Conservation (phyloP, 1,140 invertebrate species). For the Epicauta chinensis region DNA sequence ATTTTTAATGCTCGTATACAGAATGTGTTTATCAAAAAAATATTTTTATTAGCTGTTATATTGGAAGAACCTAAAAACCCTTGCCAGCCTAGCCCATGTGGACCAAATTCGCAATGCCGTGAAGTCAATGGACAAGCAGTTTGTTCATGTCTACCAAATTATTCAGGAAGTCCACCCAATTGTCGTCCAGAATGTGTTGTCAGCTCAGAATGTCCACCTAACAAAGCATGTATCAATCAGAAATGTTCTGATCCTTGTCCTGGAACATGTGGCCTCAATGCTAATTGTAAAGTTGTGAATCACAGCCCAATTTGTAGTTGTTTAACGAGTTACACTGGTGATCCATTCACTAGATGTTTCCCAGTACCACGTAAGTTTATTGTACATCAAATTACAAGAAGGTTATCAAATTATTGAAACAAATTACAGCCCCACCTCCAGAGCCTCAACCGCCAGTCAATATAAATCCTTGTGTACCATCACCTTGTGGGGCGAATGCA, state of each 20-base stretch:
- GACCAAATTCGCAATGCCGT: conserved; percentile 64
- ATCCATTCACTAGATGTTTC: conserved; percentile 52
- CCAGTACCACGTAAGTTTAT: conserved; percentile 30
- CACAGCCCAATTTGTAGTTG: conserved; percentile 66
- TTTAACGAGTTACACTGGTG: conserved; percentile 63
- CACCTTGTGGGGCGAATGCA: conserved; percentile 61
- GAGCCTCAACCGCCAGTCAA: conserved; percentile 26
- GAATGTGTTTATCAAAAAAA: too few species aligned
- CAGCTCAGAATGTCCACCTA: conserved; percentile 58
- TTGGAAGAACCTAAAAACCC: conserved; percentile 45
- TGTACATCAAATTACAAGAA: not conserved
- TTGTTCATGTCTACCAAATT: conserved; percentile 61
- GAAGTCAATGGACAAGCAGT: conserved; percentile 55
- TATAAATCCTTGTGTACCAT: conserved; percentile 51
- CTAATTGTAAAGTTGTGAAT: conserved; percentile 61
- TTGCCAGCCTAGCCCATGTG: conserved; percentile 64
- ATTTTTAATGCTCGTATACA: too few species aligned
- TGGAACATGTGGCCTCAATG: conserved; percentile 62
- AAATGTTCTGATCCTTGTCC: conserved; percentile 64
- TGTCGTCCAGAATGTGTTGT: conserved; percentile 59
- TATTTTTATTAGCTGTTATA: conserved; percentile 28
- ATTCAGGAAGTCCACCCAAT: conserved; percentile 57
- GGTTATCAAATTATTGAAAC: not conserved
- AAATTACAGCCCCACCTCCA: conserved; percentile 32
- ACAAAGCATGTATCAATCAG: conserved; percentile 56